Evolutionary conservation across 2,113 vertebrate species (phyloP).

Genomic region (Muscicapa adusta): DNA sequence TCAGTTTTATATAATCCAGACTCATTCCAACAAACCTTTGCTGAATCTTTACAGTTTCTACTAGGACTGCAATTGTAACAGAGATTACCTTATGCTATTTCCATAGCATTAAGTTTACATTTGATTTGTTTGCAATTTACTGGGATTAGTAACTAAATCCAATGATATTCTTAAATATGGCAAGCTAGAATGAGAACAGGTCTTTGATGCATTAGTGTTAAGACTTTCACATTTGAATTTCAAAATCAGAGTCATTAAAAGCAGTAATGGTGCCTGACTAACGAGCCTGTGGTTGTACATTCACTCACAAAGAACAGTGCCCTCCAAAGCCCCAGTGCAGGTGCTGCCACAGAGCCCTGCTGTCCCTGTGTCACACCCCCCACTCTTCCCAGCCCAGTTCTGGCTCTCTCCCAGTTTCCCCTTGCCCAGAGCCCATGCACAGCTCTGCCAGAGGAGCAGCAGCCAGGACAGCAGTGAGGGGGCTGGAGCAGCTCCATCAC

Average conservation of each 20-base stretch:
- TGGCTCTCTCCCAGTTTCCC: not conserved
- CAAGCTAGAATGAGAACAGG: not conserved
- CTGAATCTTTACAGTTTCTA: not conserved
- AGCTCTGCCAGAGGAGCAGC: not conserved
- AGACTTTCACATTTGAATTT: constrained; percentile 54
- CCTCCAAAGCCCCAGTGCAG: not conserved
- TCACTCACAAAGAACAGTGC: not conserved
- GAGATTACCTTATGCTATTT: not conserved
- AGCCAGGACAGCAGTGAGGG: not conserved
- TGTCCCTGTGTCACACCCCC: not conserved
- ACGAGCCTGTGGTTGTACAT: not conserved
- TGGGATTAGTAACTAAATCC: not conserved
- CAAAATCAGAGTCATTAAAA: not conserved
- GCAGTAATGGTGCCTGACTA: not conserved
- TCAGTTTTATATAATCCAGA: not conserved
- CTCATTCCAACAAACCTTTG: not conserved
- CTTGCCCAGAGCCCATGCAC: not conserved
- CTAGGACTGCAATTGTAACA: not conserved
- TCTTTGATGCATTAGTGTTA: not conserved
- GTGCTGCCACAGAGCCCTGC: not conserved
- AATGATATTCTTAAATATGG: not conserved
- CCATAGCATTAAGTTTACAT: not conserved
- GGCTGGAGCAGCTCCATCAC: not conserved
- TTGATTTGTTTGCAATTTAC: constrained; percentile 1
- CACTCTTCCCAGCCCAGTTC: not conserved